Conservation (phyloP, 2,797 vertebrate species). For the Bovichtus diacanthus region DNA sequence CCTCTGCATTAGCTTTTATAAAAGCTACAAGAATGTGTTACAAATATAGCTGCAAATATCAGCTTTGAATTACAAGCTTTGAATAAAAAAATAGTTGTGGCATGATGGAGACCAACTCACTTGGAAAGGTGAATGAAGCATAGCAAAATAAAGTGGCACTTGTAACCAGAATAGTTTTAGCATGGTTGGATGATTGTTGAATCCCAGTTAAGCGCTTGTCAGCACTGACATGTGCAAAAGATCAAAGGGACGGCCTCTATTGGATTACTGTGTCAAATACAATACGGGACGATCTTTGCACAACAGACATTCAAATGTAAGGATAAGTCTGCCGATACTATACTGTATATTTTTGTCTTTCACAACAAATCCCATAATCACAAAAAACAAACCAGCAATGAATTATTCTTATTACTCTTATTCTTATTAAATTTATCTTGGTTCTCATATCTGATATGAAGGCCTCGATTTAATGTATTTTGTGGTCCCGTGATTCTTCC, state of each 20-base stretch:
- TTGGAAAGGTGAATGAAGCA: conserved; percentile 11
- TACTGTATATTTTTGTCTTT: background rate
- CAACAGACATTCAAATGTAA: conserved; percentile 1
- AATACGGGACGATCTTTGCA: background rate
- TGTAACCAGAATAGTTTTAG: conserved; percentile 20
- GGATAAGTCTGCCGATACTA: background rate
- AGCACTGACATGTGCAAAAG: conserved; percentile 21
- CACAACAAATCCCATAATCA: background rate
- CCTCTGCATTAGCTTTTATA: background rate
- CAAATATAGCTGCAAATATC: conserved; percentile 6
- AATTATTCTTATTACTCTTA: background rate
- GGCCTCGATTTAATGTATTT: background rate
- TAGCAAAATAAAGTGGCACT: conserved; percentile 15
- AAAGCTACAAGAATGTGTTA: background rate
- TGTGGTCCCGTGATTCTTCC: background rate
- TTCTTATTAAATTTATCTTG: background rate
- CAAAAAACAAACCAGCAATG: background rate
- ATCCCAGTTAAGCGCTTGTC: conserved; percentile 30
- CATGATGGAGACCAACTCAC: background rate
- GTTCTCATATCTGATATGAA: background rate
- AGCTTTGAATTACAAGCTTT: background rate
- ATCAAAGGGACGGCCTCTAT: conserved; percentile 13
- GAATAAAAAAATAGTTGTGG: background rate
- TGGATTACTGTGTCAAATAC: conserved; percentile 24
- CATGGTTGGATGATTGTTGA: conserved; percentile 24